phyloP scores from a whole-genome alignment of 2,888 invertebrate species.

The Rugalucina vietnamica region DNA sequence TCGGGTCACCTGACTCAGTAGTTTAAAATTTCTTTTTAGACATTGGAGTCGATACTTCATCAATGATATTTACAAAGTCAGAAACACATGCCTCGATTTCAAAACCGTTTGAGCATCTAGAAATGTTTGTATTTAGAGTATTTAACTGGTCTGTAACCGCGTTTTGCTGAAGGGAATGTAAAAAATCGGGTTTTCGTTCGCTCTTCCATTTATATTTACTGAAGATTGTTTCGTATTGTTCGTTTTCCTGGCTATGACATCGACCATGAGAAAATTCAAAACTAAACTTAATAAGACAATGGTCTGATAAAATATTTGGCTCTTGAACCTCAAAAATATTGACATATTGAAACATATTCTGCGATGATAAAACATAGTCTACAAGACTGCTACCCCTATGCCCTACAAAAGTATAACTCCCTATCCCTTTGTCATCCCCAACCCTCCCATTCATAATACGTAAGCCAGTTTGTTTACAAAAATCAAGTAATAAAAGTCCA shows the following conservation, averaged over 20 bases:
- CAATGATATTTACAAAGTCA: neutral
- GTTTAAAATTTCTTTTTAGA: too few relatives aligned
- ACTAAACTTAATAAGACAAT: neutral
- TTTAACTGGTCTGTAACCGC: neutral
- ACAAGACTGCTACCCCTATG: constrained; percentile 18
- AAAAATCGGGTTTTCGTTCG: neutral
- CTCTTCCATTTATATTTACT: neutral
- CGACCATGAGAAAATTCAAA: neutral
- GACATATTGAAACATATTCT: neutral
- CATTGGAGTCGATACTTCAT: neutral
- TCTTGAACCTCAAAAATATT: neutral
- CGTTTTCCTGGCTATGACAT: neutral
- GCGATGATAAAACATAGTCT: neutral
- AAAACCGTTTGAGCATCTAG: neutral
- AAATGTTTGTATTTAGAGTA: neutral
- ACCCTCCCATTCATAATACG: constrained; percentile 13
- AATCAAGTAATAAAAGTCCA: neutral
- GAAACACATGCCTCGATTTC: neutral
- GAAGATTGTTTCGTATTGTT: neutral
- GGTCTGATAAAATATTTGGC: constrained; percentile 11
- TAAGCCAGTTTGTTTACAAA: constrained; percentile 13
- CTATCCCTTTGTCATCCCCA: constrained; percentile 1
- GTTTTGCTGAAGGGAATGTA: neutral
- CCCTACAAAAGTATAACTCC: constrained; percentile 9
- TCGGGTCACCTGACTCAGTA: too few relatives aligned